Conservation (phyloP, 2,888 invertebrate species). For the Andrena marginata region DNA sequence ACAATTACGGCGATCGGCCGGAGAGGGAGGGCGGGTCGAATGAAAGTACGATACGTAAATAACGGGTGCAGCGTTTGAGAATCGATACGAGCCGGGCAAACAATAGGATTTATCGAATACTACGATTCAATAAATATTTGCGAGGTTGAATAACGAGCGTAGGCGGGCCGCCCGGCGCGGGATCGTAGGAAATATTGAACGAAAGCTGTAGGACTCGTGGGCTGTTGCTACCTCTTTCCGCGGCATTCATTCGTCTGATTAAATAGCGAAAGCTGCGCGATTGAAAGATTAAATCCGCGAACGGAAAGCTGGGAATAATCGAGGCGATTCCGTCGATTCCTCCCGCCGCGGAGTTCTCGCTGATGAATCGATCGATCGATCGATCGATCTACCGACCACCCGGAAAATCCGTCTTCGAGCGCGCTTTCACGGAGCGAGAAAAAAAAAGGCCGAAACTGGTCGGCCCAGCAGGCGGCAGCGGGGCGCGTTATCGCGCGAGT, state of each 20-base stretch:
- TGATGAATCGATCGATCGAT: constrained; percentile 17
- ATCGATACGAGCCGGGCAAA: constrained; percentile 7
- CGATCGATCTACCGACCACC: neutral
- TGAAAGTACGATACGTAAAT: neutral
- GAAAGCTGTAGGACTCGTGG: constrained; percentile 4
- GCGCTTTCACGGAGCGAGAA: neutral
- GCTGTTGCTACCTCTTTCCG: neutral
- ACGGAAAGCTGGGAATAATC: neutral
- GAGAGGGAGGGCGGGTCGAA: neutral
- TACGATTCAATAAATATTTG: constrained; percentile 9
- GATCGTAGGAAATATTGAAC: neutral
- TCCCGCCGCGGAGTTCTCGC: neutral
- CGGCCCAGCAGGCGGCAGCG: neutral
- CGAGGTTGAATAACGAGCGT: neutral
- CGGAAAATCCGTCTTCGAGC: constrained; percentile 26
- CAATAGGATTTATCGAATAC: constrained; percentile 8
- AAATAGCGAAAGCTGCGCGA: no score
- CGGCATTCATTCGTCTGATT: no score
- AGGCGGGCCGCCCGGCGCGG: neutral
- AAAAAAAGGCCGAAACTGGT: neutral
- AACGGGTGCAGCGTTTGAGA: neutral
- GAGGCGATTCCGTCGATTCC: neutral
- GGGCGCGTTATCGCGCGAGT: constrained; percentile 37
- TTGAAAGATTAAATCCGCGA: no score
- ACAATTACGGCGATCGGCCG: neutral